Percentiles rank a stretch among this genome's conserved stretches.
phyloP scores from a whole-genome alignment of 2,797 vertebrate species.

The Cirrhinus mrigala region DNA sequence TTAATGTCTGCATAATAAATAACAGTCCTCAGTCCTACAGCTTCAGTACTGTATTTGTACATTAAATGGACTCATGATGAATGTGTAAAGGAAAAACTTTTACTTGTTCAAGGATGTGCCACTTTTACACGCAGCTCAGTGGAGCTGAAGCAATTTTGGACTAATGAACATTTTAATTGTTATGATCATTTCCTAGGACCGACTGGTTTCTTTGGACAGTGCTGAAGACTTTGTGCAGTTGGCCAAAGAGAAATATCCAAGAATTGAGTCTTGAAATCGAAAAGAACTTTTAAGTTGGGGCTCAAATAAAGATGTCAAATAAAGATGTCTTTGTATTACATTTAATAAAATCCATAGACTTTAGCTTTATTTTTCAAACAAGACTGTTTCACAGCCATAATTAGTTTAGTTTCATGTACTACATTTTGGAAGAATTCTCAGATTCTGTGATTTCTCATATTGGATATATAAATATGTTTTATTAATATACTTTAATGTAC shows the following conservation, averaged over 20 bases:
- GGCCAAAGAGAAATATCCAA: slow-evolving; percentile 57
- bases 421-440: too few relatives aligned
- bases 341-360: too few relatives aligned
- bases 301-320: too few relatives aligned
- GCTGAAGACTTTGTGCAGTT: slow-evolving; percentile 55
- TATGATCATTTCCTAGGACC: slow-evolving; percentile 42
- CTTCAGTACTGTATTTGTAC: neutral
- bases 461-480: too few relatives aligned
- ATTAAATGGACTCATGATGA: neutral
- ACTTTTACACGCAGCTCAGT: neutral
- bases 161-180: neutral
- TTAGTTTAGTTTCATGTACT: too few relatives aligned
- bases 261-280: slow-evolving; percentile 13
- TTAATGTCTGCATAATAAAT: neutral
- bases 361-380: too few relatives aligned
- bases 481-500: too few relatives aligned
- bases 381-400: too few relatives aligned
- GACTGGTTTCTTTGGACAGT: slow-evolving; percentile 53
- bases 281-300: neutral
- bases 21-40: neutral
- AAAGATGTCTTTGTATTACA: too few relatives aligned
- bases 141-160: neutral
- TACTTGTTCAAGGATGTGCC: neutral
- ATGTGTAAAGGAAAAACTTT: neutral
- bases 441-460: too few relatives aligned